Conservation (phyloP, 2,797 vertebrate genomes). For the Gymnothorax reevesii region DNA sequence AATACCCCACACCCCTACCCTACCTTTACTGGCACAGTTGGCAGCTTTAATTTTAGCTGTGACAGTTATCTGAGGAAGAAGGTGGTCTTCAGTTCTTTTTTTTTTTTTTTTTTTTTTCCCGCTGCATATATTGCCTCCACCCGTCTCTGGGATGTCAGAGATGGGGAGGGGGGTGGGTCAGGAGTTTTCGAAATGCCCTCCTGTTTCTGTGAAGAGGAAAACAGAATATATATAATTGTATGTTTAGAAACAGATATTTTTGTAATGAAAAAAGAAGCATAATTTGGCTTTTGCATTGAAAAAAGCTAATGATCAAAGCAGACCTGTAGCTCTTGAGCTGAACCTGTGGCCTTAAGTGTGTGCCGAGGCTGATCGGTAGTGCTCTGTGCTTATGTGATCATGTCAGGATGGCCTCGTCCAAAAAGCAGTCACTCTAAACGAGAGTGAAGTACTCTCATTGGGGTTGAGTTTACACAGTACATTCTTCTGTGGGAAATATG, state of each 20-base stretch:
- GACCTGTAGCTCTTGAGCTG: conserved; percentile 49
- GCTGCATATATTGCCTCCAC: conserved; percentile 37
- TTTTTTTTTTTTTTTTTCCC: neutral
- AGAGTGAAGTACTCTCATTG: neutral
- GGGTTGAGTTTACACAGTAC: neutral
- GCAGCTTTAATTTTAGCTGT: conserved; percentile 10
- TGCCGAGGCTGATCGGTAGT: conserved; percentile 22
- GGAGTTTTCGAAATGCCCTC: conserved; percentile 31
- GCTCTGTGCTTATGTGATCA: conserved; percentile 36
- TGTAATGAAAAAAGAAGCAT: conserved; percentile 46
- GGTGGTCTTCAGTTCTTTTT: conserved; percentile 25
- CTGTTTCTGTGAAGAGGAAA: conserved; percentile 43
- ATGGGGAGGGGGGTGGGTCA: neutral
- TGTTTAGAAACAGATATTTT: conserved; percentile 50
- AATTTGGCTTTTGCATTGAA: conserved; percentile 40
- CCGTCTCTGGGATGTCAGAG: conserved; percentile 17
- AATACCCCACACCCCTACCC: conserved; percentile 61
- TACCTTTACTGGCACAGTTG: conserved; percentile 12
- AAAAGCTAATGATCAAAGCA: conserved; percentile 36
- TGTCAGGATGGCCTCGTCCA: conserved; percentile 37
- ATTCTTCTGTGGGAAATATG: conserved; percentile 33
- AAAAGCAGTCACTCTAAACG: conserved; percentile 22
- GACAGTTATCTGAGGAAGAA: conserved; percentile 40
- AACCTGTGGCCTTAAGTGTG: conserved; percentile 72
- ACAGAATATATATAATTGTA: conserved; percentile 45